Percentiles rank a stretch among this genome's conserved stretches.
These are phyloP conservation scores for Ginglymostoma cirratum DNA, from an alignment of 2,113 vertebrate genomes.

Conservation along the genomic window DNA sequence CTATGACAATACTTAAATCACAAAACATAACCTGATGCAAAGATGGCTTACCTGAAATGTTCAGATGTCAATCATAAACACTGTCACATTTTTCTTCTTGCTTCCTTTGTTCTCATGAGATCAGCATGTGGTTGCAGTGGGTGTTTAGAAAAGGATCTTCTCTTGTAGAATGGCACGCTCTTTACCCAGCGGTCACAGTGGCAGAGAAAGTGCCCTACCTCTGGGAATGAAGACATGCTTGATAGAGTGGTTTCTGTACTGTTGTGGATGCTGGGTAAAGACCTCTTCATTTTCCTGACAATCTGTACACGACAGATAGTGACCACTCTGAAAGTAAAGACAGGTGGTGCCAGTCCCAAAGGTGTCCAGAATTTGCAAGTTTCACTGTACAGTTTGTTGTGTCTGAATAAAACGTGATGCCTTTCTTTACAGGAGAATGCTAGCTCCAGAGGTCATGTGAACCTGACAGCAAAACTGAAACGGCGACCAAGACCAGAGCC, in stretches of 20 bases:
- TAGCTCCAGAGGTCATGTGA: constrained; percentile 66
- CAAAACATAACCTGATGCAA: background rate
- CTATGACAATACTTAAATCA: too few relatives aligned
- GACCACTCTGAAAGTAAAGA: background rate
- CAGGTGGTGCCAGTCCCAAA: background rate
- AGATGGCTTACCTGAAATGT: background rate
- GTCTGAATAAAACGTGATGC: background rate
- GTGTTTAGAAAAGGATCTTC: background rate
- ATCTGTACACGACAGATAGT: background rate
- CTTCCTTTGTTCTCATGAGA: background rate
- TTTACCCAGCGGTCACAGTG: background rate
- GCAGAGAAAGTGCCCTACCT: background rate
- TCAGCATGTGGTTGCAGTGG: background rate
- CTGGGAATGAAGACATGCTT: background rate
- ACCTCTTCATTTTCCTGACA: background rate
- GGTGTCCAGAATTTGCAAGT: background rate
- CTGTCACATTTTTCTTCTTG: background rate
- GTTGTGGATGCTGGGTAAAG: background rate
- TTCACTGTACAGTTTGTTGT: background rate
- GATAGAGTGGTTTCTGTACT: background rate
- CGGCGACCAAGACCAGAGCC: constrained; percentile 86
- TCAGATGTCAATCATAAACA: background rate
- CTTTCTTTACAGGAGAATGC: constrained; percentile 41
- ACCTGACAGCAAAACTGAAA: constrained; percentile 73
- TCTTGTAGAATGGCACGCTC: background rate